Evolutionary conservation across 2,797 vertebrate species (phyloP), one percentile per base, ranked within the genome.

Genomic region (Neolamprologus multifasciatus): DNA sequence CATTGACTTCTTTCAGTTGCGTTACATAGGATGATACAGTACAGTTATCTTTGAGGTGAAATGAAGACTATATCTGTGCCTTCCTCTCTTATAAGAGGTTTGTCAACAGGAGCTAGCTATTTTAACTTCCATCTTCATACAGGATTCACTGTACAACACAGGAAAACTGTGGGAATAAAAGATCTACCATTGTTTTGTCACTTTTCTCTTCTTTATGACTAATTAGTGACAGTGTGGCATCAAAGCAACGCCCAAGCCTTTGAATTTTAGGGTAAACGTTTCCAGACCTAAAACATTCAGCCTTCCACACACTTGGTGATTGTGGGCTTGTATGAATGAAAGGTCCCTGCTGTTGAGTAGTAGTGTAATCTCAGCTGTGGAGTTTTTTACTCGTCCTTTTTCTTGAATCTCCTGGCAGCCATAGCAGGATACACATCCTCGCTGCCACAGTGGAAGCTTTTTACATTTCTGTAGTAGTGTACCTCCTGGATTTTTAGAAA

Each of bases 321-420:
- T 88, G 89, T 90, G 84, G 80, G 83, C 71, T 81, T 80, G 84
- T 79, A 87, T 95, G 93, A 95, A 95, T 95, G 93, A 93, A 91
- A 87, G 83, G 90, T 90, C 91, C 90, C 92, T 92, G 89, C 90
- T 85, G 89, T 79, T 89, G 84, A 87, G 80, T 82, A 88, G 84
- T 89, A 91, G 89, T 92, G 90, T 90, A 91, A 89, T 91, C 79
- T 93, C 89, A 93, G 87, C 92, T 87, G 91, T 92, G 90, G 88
- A 91, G 88, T 82, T 84, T 67, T 64, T 91, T 90, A 87, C 85
- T 88, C 85, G 80, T 87, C 89, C 88, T 89, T 82, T 90, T 88
- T 88, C 82, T 85, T 12, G 54, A 71, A 82, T 83, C 71, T 83
- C 82, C 82, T 77, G 64, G 82, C 82, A 88, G 81, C 71, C 78